Base-by-base conservation (phyloP, 1,140 invertebrate genomes). In the Hyles vespertilio region DNA sequence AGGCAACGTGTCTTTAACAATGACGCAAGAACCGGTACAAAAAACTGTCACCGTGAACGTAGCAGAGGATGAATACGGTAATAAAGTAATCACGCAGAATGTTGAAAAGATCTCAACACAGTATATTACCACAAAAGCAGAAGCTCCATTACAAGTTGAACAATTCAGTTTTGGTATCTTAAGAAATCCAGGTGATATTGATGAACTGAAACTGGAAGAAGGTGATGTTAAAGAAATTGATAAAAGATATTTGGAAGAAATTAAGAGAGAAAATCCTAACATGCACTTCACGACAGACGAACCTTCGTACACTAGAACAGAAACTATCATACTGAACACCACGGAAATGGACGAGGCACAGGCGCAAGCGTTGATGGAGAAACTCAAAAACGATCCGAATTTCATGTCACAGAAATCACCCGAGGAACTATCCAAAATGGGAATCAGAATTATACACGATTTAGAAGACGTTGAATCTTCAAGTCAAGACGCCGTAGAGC, bases 21-120 rank as follows among this genome's bases (percentile, higher is more conserved):
- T 89, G 82, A 80, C 82, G 5, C 83, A 89, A 61, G 86, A 89
- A 51, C 89, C 88, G 3, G 69, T 83, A 49, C 86, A 89, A 63
- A 89, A 90, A 71, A 87, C 84, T 5, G 89, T 90, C 5, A 89
- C 83, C 32, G 88, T 90, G 0, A 90, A 87, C 59, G 86, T 89
- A 2, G 77, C 77, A 4, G 87, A 90, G 74, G 89, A 90, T 63
- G 87, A 87, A 71, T 89, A 80, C 56, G 89, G 88, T 5, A 90
- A 90, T 51, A 89, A 89, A 80, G 78, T 89, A 3, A 87, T 89
- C 10, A 90, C 84, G 45, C 88, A 89, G 71, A 90, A 89, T 55
- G 79, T 90, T 22, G 89, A 89, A 69, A 81, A 89, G 66, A 62
- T 85, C 54, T 81, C 80, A 32, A 88, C 81, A 3, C 77, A 84